A percentile compares a stretch with the other conserved stretches of the same genome.
phyloP scores from a whole-genome alignment of 1,140 invertebrate species.

The Temnothorax curvispinosus region DNA sequence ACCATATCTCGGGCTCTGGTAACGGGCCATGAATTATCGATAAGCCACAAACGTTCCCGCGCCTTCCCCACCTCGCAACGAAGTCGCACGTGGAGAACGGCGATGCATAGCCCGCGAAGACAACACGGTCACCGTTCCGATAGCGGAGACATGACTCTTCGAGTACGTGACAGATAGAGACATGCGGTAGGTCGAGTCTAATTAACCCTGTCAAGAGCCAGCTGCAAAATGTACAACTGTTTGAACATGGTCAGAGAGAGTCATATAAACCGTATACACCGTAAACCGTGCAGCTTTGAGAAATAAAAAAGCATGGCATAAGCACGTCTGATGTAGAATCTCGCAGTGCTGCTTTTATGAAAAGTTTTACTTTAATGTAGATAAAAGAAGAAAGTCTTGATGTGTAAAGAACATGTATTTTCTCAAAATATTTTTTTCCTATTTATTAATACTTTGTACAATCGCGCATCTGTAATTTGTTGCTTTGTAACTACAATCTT shows the following conservation, averaged over 20 bases:
- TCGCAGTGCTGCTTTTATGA: neutral
- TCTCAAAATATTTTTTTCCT: neutral
- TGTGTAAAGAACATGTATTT: neutral
- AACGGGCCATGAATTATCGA: constrained; percentile 72
- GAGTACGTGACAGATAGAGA: constrained; percentile 23
- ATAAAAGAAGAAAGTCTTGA: neutral
- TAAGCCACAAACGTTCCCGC: constrained; percentile 60
- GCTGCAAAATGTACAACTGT: neutral
- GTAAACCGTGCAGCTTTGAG: neutral
- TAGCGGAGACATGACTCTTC: constrained; percentile 27
- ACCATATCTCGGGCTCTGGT: constrained; percentile 52
- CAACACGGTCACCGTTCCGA: constrained; percentile 11
- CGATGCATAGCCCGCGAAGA: constrained; percentile 12
- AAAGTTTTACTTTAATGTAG: neutral
- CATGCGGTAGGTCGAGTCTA: neutral
- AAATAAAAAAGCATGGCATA: neutral
- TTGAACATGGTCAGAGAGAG: neutral
- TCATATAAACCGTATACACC: neutral
- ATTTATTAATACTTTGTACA: neutral
- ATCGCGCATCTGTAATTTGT: neutral
- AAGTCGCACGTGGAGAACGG: constrained; percentile 53
- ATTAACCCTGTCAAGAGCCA: neutral
- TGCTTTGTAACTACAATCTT: neutral
- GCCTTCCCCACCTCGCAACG: constrained; percentile 40
- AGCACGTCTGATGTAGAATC: neutral